Evolutionary conservation across 92 coral and sea anemone genomes (phyloP).

Genomic region (Zoanthus sociatus): DNA sequence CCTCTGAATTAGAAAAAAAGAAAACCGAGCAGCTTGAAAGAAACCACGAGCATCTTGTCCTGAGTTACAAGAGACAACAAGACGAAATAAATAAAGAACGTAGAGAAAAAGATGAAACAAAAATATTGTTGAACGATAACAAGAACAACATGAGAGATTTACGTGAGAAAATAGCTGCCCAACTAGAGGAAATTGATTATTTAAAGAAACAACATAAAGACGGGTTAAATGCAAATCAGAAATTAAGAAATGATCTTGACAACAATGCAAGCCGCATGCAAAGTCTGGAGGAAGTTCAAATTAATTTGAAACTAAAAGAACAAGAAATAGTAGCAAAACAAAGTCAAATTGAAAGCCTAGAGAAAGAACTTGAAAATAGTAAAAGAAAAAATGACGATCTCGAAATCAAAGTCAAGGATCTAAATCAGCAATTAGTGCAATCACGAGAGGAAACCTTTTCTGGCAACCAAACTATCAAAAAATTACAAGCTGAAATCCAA

Average conservation of each 20-base stretch:
- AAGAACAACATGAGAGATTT: constrained; percentile 31
- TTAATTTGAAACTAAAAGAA: constrained; percentile 6
- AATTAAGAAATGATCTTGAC: constrained; percentile 31
- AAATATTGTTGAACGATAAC: constrained; percentile 48
- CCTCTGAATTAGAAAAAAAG: neutral
- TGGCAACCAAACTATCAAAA: constrained; percentile 65
- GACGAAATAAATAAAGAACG: constrained; percentile 69
- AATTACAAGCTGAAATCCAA: constrained; percentile 67
- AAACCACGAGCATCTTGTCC: constrained; percentile 66
- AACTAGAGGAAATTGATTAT: constrained; percentile 39
- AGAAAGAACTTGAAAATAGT: neutral
- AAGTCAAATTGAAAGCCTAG: constrained; percentile 25
- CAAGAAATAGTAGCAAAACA: constrained; percentile 18
- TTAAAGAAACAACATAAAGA: constrained; percentile 52
- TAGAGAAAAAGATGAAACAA: constrained; percentile 62
- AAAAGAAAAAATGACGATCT: neutral
- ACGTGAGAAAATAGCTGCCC: constrained; percentile 30
- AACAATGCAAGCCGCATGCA: constrained; percentile 25
- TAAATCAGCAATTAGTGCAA: neutral
- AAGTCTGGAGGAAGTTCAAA: constrained; percentile 34
- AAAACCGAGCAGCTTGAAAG: constrained; percentile 54
- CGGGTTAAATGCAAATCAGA: constrained; percentile 42
- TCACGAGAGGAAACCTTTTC: constrained; percentile 39
- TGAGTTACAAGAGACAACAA: constrained; percentile 44
- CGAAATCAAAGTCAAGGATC: constrained; percentile 26